Base-by-base conservation (phyloP, 2,888 invertebrate species). In the Drosophila conformis region DNA sequence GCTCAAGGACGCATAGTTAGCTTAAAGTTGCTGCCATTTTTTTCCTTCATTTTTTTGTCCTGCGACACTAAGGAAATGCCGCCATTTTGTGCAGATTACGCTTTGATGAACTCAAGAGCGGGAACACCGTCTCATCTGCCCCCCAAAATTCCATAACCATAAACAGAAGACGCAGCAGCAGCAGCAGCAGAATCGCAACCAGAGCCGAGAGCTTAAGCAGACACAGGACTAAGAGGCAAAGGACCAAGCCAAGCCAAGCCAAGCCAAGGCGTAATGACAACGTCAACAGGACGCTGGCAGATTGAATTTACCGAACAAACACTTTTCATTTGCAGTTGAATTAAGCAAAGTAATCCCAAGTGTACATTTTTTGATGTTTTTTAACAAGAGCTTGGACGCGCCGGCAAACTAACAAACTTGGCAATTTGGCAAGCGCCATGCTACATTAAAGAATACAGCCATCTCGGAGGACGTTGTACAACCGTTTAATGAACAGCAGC, bases 291-390 rank as follows among this genome's bases (percentile, higher is more conserved):
- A 83, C 72, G 74, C 60, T 42, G 46, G 65, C 76, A 86, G 89
- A 84, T 89, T 84, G 84, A 87, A 89, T 84, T 87, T 89, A 84
- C 89, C 79, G 74, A 89, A 85, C 89, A 87, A 89, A 87, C 89
- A 89, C 87, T 87, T 87, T 89, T 87, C 87, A 87, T 87, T 87
- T 87, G 87, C 87, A 89, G 85, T 87, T 87, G 89, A 87, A 89
- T 87, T 87, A 87, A 83, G 89, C 87, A 87, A 87, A 87, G 87
- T 87, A 87, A 89, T 87, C 87, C 87, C 87, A 70, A 58, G 87
- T 80, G 89, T 85, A 87, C 72, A 78, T 77, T 77, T 71, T 60
- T 38, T 58, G 46, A 11, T 25, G 4, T 35, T 51, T 63, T 57
- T 36, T 69, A 18, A 58, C 68, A 65, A 69, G 65, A 49, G 61